Evolutionary conservation across 2,888 invertebrate species (phyloP), one percentile per base, ranked within the genome.

Genomic region (Ophion obscuratus): DNA sequence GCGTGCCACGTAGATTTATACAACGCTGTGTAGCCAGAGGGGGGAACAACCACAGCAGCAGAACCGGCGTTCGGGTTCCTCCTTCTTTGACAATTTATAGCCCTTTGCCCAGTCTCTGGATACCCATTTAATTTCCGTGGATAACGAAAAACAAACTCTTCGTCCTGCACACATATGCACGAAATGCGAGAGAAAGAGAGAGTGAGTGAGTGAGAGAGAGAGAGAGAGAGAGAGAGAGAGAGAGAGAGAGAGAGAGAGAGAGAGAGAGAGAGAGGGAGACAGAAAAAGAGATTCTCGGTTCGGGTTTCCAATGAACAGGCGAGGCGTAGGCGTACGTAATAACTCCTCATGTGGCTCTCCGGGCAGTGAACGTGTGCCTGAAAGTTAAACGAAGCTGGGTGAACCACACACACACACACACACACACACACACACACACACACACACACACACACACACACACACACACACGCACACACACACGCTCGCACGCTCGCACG

Each of bases 311-410:
- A 87, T 89, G 89, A 88, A 74, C 82, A 67, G 76, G 68, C 62
- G 76, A 81, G 79, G 89, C 91, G 91, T 91, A 89, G 92, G 91
- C 90, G 92, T 91, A 88, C 80, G 90, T 91, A 91, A 92, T 92
- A 92, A 92, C 90, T 92, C 90, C 85, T 87, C 87, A 79, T 87
- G 88, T 88, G 87, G 68, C 70, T 76, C 76, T 76, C 75, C 59
- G 61, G 66, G 78, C 71, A 62, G 9, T 40, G 67, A 79, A 66
- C 84, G 75, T 81, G 83, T 83, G 81, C 83, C 87, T 87, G 88
- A 87, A 90, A 88, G 89, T 88, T 90, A 88, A 90, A 89, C 90
- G 88, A 88, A 89, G 89, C 90, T 88, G 88, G 88, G 66, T n/a
- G 59, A 24, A 67, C 57, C 36, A 20, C 57, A 79, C 62, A 67